A percentile compares a stretch with the other conserved stretches of the same genome.
These are phyloP conservation scores for Tetropium fuscum DNA, from an alignment of 2,888 invertebrate genomes.

Conservation along the genomic window DNA sequence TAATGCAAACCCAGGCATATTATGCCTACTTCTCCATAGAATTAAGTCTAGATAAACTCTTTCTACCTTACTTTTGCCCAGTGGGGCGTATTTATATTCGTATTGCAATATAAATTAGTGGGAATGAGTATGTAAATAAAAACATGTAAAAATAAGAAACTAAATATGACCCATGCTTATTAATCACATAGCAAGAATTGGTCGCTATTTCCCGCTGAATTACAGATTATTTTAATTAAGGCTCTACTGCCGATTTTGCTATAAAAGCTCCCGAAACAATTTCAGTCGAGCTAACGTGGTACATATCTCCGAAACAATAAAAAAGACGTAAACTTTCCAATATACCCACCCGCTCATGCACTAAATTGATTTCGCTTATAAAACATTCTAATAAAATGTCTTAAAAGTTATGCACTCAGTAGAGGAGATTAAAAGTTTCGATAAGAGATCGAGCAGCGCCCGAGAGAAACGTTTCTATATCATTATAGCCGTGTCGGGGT, in stretches of 20 bases:
- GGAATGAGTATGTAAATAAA: no score
- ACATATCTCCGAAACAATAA: constrained; percentile 40
- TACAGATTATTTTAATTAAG: constrained; percentile 36
- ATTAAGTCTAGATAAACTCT: no score
- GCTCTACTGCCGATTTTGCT: constrained; percentile 30
- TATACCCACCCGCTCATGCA: constrained; percentile 51
- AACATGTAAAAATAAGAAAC: no score
- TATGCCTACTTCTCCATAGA: no score
- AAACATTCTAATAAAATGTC: constrained; percentile 53
- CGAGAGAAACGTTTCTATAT: constrained; percentile 54
- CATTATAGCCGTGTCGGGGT: constrained; percentile 33
- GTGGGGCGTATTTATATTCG: no score
- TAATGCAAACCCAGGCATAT: no score
- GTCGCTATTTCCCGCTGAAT: no score
- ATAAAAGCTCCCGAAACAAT: constrained; percentile 42
- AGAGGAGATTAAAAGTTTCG: constrained; percentile 55
- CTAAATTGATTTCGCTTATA: constrained; percentile 55
- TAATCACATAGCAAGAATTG: no score
- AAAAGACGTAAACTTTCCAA: constrained; percentile 50
- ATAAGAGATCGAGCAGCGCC: constrained; percentile 45
- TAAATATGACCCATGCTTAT: no score
- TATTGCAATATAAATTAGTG: no score
- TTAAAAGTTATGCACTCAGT: constrained; percentile 55
- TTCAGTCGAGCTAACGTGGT: constrained; percentile 37
- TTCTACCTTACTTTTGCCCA: no score